A percentile compares a stretch with the other conserved stretches of the same genome.
Evolutionary conservation across 2,888 invertebrate genomes (phyloP).

Genomic region (Trachelus stipa): DNA sequence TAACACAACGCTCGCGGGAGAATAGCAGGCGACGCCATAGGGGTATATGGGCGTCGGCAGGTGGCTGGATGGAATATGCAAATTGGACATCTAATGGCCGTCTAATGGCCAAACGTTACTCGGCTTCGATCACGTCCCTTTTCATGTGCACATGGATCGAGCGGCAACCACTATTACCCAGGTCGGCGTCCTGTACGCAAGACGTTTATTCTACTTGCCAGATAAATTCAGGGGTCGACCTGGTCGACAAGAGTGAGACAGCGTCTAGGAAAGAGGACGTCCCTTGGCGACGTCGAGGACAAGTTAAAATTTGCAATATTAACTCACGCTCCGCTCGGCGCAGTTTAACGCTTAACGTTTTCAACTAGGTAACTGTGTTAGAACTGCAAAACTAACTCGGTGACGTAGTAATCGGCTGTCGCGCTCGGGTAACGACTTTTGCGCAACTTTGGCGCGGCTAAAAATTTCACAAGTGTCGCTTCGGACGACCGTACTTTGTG

Average conservation of each 20-base stretch:
- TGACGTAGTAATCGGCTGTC: constrained; percentile 49
- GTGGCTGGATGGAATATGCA: constrained; percentile 46
- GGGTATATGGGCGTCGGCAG: constrained; percentile 14
- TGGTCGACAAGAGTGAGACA: not conserved
- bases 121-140: constrained; percentile 13
- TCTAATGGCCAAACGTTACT: constrained; percentile 41
- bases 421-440: constrained; percentile 50
- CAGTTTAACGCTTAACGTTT: constrained; percentile 26
- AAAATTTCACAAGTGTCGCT: constrained; percentile 27
- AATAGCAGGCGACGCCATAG: not conserved
- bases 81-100: constrained; percentile 47
- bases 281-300: constrained; percentile 16
- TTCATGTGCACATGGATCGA: not conserved
- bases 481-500: constrained; percentile 16
- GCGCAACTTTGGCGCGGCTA: constrained; percentile 43
- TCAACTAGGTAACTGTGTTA: constrained; percentile 42
- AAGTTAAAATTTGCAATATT: constrained; percentile 19
- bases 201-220: constrained; percentile 10
- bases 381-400: constrained; percentile 51
- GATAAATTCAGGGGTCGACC: not conserved
- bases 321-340: constrained; percentile 29
- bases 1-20: constrained; percentile 17
- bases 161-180: not conserved
- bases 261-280: not conserved
- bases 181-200: not conserved